Base-by-base conservation (phyloP, 2,113 vertebrate species). In the Synchiropus splendidus region DNA sequence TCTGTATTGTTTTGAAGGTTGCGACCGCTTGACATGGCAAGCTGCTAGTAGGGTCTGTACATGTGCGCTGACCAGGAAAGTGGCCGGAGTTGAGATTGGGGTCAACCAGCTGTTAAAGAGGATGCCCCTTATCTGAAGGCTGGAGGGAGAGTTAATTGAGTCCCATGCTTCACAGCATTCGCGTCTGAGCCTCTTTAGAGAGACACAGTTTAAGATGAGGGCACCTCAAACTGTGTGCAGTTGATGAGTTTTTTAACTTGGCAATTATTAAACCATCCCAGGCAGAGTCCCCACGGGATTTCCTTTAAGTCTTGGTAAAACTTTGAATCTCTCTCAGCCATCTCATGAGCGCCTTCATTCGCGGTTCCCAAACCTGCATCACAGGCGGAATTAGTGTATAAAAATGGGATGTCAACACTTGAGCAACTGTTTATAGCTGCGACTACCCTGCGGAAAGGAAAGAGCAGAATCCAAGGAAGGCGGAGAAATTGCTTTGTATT, bases 81-180 rank as follows among this genome's bases (percentile, higher is more conserved):
- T 39, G 66, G 45, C 31, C 21, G 1, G 44, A 65, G 70, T 61
- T 69, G 53, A 70, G 17, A 41, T 42, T 0, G 30, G 50, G 63
- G 59, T 74, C 71, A 66, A 42, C 31, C 58, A 42, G 60, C 50
- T 72, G 69, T 68, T 67, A 51, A 39, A 50, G 54, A 53, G 13
- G 32, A 42, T 59, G 45, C 18, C 52, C 57, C 18, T 17, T 65
- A 61, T 58, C 59, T 74, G 72, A 79, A 72, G 75, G 75, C 84
- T 78, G 71, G 16, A 57, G 72, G 48, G 63, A 72, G 72, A 87
- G 78, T 87, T 87, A 86, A 88, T 87, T 87, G 84, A 81, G 78
- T 77, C 61, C 70, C 63, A 57, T 72, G 67, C 75, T 84, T 84
- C 74, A 70, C 55, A 76, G 77, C 53, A 69, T 79, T 75, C 69